Evolutionary conservation across 1,140 invertebrate genomes (phyloP).

Genomic region (Yoshiicerus persimilis): DNA sequence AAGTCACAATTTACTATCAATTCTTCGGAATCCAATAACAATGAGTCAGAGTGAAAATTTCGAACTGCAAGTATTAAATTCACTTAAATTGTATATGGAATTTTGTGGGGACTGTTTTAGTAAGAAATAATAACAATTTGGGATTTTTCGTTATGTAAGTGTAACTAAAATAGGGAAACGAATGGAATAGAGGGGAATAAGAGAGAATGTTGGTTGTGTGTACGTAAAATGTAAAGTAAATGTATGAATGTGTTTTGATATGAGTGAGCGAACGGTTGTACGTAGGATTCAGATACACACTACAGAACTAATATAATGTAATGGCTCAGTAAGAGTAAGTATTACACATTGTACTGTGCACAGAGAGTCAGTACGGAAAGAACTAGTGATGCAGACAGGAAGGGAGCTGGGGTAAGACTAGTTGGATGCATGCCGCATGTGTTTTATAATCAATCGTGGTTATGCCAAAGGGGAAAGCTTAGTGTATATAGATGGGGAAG

Average conservation of each 20-base stretch:
- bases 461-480: slow-evolving; percentile 39
- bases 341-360: neutral
- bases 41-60: neutral
- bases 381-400: slow-evolving; percentile 33
- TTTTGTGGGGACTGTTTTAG: neutral
- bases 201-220: neutral
- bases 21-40: neutral
- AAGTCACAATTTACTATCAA: neutral
- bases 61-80: no score
- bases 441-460: slow-evolving; percentile 45
- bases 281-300: neutral
- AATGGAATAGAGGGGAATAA: neutral
- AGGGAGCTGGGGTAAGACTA: slow-evolving; percentile 41
- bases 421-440: slow-evolving; percentile 32
- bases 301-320: neutral
- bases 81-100: no score
- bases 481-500: slow-evolving; percentile 37
- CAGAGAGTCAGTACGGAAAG: slow-evolving; percentile 5
- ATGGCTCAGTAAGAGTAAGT: neutral
- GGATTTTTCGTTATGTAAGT: neutral
- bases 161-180: neutral
- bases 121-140: neutral
- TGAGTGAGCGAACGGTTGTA: neutral
- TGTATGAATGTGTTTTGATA: neutral
- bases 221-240: neutral